Conservation (phyloP, 2,888 invertebrate genomes). For the Cephalotes varians region DNA sequence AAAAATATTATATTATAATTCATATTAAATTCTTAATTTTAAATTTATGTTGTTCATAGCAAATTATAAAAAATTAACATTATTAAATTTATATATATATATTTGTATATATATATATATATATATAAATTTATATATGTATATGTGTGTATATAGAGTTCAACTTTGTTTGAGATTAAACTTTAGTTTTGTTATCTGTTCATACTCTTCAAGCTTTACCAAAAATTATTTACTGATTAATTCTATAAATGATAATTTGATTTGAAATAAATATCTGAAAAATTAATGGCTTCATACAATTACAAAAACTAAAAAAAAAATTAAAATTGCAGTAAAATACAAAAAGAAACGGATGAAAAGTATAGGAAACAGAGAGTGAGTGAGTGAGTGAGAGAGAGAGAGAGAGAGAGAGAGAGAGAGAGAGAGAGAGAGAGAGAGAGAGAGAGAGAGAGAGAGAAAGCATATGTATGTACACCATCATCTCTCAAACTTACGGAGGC, state of each 20-base stretch:
- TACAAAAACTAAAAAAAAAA: neutral
- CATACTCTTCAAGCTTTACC: neutral
- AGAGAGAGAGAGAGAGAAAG: neutral
- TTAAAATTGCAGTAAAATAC: constrained; percentile 23
- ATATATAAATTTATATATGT: too few species aligned
- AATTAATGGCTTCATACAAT: constrained; percentile 23
- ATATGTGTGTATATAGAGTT: too few species aligned
- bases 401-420: too few species aligned
- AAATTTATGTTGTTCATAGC: neutral
- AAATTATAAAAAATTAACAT: neutral
- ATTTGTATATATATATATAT: too few species aligned
- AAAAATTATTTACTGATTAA: constrained; percentile 8
- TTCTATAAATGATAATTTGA: neutral
- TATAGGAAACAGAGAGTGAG: neutral
- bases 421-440: neutral
- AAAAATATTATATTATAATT: neutral
- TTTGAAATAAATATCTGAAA: neutral
- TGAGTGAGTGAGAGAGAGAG: too few species aligned
- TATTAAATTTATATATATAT: neutral
- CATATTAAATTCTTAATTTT: neutral
- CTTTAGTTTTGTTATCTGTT: neutral
- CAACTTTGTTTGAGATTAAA: neutral
- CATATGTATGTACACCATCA: constrained; percentile 65
- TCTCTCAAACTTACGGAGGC: constrained; percentile 80
- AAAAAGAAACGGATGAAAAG: neutral